Base-by-base conservation (phyloP, 2,113 vertebrate genomes). In the Nothobranchius furzeri region DNA sequence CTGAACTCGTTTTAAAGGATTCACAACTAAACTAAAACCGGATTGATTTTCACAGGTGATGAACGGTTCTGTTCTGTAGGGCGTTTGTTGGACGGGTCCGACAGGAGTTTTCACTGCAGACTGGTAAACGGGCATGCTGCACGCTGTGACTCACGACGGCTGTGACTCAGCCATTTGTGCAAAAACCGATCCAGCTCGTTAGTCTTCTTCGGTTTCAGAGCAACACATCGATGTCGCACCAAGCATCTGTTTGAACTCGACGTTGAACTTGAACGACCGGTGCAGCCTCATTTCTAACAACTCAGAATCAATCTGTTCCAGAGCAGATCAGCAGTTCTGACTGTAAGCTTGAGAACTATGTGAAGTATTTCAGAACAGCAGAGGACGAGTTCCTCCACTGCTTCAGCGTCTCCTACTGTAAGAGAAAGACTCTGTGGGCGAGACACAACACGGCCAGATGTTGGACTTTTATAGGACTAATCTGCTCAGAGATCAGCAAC, bases 331-430 rank as follows among this genome's bases (percentile, higher is more conserved):
- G 48, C n/a, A 3, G 25, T 13, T 7, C 8, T 3, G 64, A 76
- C 81, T 70, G 48, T 79, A 83, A 87, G 81, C 47, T 48, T 65
- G 77, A 65, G 51, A 88, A 82, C 52, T 71, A 89, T 86, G 80
- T 14, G 3, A 63, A 82, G 64, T 59, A 85, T 80, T 36, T 60
- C 40, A 0, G 43, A 7, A 25, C 3, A 0, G 11, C 54, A 25
- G 57, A 75, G 7, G 20, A 59, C 52, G 12, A 59, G 65, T 49
- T 79, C 46, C 50, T 0, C 1, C 11, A 0, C 47, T 53, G 10
- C 51, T 49, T 47, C 35, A 45, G 57, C 2, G 36, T 40, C 37
- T 40, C 37, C 37, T 7, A 1, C 30, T 30, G 30, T 30, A 30
- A 30, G 30, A 30, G 30, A 30, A 30, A 30, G 30, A 30, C 2